Percentiles rank a stretch among this genome's conserved stretches.
These are phyloP conservation scores for Periophthalmus modestus DNA, from an alignment of 2,113 vertebrate species.

Conservation along the genomic window DNA sequence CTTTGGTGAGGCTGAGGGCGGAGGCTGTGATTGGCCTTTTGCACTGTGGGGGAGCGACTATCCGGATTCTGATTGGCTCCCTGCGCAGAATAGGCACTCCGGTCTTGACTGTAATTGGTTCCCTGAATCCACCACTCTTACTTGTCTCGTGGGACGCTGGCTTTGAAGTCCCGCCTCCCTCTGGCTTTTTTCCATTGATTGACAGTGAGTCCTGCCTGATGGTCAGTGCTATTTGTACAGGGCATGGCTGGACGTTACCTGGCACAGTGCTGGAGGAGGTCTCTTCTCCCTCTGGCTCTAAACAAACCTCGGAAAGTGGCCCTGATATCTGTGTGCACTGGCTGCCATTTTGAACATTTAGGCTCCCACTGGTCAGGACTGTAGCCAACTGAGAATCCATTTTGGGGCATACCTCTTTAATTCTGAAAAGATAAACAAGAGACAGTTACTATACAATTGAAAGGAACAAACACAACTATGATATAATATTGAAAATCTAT, in stretches of 20 bases:
- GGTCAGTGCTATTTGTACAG: conserved; percentile 47
- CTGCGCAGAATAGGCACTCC: conserved; percentile 60
- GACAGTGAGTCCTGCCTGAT: conserved; percentile 55
- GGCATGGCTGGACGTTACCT: conserved; percentile 59
- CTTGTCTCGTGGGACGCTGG: conserved; percentile 61
- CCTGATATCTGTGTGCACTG: conserved; percentile 53
- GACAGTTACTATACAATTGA: background rate
- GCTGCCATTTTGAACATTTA: conserved; percentile 71
- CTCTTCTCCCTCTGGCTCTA: conserved; percentile 52
- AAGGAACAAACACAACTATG: background rate
- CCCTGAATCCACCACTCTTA: conserved; percentile 52
- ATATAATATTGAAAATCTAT: background rate
- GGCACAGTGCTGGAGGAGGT: conserved; percentile 37
- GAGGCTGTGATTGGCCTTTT: conserved; percentile 61
- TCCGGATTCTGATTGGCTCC: conserved; percentile 70
- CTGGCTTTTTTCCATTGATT: conserved; percentile 66
- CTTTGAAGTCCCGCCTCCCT: conserved; percentile 59
- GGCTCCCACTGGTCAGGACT: conserved; percentile 73
- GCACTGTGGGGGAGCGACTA: conserved; percentile 61
- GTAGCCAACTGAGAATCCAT: conserved; percentile 75
- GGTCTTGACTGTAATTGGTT: conserved; percentile 69
- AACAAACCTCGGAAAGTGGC: conserved; percentile 30
- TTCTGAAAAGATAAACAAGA: conserved; percentile 31
- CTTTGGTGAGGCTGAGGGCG: conserved; percentile 65
- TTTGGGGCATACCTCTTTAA: conserved; percentile 71